Base-by-base conservation (phyloP, 1,140 invertebrate genomes). In the Drosophila kepulauana region DNA sequence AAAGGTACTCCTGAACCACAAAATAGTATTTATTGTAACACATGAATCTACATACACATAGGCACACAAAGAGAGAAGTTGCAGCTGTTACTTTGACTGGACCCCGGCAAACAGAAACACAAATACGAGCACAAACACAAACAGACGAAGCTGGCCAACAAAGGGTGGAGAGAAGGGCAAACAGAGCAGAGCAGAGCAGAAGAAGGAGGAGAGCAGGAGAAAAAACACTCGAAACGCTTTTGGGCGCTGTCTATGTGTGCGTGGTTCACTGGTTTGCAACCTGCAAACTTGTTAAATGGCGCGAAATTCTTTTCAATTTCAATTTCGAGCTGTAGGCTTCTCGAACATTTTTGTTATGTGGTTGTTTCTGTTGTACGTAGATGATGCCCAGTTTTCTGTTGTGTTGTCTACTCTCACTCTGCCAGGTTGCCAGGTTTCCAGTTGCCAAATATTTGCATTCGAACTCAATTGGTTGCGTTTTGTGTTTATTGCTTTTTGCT, bases 391-490 rank as follows among this genome's bases (percentile, higher is more conserved):
- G 54, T 35, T 25, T 25, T 25, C 20, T 25, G 20, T 25, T 25
- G 20, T 66, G 49, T 62, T 80, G 70, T 62, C 76, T 78, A 51
- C 49, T 11, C n/a, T 25, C 20, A 25, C 20, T 64, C 43, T 65
- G 56, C 61, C 62, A 68, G 33, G 33, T 38, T 38, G 35, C 8
- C 35, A 38, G 35, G 35, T 11, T 65, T 51, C 61, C 58, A 64
- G 64, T 67, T 73, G 48, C 62, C 77, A 84, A 88, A 88, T 88
- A 89, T 88, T 88, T 88, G 84, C 85, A 84, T 84, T 80, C 77
- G 85, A 84, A 89, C 80, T 89, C 84, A 88, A 88, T 88, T 89
- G 85, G 78, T 72, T 81, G 80, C 77, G 78, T 89, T 88, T 88
- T 89, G 80, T 84, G 80, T 89, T 89, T 88, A 89, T 88, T 88